Evolutionary conservation across 2,888 invertebrate genomes (phyloP).

Genomic region (Cosmopolites sordidus): DNA sequence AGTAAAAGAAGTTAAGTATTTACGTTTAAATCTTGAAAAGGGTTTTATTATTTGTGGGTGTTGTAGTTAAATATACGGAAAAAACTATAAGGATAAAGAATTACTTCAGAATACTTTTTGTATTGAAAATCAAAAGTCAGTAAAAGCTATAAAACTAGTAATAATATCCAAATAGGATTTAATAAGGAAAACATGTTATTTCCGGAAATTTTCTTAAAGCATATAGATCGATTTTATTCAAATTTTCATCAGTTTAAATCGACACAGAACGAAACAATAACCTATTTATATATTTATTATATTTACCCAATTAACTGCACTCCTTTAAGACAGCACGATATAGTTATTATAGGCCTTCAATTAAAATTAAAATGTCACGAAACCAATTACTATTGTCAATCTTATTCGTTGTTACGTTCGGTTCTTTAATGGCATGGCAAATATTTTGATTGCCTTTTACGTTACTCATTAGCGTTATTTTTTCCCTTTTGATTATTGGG

Average conservation of each 20-base stretch:
- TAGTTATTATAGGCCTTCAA: conserved; percentile 21
- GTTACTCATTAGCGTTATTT: conserved; percentile 10
- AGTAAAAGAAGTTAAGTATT: too few relatives aligned
- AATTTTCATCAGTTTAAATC: conserved; percentile 3
- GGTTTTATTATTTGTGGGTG: too few relatives aligned
- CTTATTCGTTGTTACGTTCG: conserved; percentile 7
- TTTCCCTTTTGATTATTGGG: conserved; percentile 4
- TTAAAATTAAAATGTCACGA: conserved; percentile 24
- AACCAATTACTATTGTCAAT: conserved; percentile 21
- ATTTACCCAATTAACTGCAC: conserved; percentile 20
- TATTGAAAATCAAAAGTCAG: too few relatives aligned
- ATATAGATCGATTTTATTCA: too few relatives aligned
- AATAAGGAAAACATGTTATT: too few relatives aligned
- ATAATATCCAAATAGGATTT: too few relatives aligned
- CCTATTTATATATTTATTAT: conserved; percentile 15
- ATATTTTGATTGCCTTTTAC: conserved; percentile 18
- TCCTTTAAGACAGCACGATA: conserved; percentile 21
- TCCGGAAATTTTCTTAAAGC: too few relatives aligned
- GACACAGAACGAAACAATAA: conserved; percentile 9
- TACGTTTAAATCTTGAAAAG: too few relatives aligned
- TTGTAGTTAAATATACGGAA: too few relatives aligned
- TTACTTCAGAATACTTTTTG: too few relatives aligned
- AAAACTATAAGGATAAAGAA: too few relatives aligned
- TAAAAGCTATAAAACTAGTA: too few relatives aligned
- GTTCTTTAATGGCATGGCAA: conserved; percentile 10